A percentile compares a stretch with the other conserved stretches of the same genome.
Conservation (phyloP, 2,888 invertebrate species). For the Unio pictorum region DNA sequence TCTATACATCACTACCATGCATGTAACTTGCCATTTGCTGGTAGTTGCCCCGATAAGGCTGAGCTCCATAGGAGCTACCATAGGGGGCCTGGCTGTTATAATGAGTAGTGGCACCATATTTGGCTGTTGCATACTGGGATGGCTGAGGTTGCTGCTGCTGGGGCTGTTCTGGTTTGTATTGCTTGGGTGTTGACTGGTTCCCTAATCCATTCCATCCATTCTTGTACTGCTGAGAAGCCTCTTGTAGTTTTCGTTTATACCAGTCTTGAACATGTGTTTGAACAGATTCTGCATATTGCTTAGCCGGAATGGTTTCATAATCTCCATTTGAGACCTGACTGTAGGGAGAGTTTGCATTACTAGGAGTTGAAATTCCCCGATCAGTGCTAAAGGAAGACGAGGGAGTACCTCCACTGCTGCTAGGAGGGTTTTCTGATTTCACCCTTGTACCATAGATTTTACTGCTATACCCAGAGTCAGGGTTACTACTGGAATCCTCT, state of each 20-base stretch:
- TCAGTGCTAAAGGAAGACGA: constrained; percentile 64
- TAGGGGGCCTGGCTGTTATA: constrained; percentile 2
- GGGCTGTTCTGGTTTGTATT: neutral
- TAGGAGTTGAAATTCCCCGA: constrained; percentile 46
- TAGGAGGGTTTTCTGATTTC: constrained; percentile 24
- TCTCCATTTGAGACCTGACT: constrained; percentile 36
- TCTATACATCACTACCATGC: constrained; percentile 50
- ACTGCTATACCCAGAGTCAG: constrained; percentile 89
- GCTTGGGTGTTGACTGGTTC: neutral
- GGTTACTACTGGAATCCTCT: constrained; percentile 67
- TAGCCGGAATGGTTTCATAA: constrained; percentile 34
- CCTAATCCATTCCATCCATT: no score
- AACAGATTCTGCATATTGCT: constrained; percentile 36
- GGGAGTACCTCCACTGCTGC: constrained; percentile 51
- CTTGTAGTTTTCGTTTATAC: constrained; percentile 58
- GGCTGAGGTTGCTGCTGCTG: constrained; percentile 3
- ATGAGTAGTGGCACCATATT: no score
- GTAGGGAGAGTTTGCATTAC: constrained; percentile 51
- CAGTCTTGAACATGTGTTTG: constrained; percentile 55
- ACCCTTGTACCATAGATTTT: constrained; percentile 78
- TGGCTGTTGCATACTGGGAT: constrained; percentile 1
- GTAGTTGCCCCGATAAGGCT: constrained; percentile 5
- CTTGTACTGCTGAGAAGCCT: constrained; percentile 45
- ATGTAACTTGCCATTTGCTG: constrained; percentile 24
- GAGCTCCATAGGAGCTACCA: neutral